These are phyloP conservation scores for Phoxinus phoxinus DNA, from an alignment of 2,113 vertebrate genomes.

Conservation along the genomic window DNA sequence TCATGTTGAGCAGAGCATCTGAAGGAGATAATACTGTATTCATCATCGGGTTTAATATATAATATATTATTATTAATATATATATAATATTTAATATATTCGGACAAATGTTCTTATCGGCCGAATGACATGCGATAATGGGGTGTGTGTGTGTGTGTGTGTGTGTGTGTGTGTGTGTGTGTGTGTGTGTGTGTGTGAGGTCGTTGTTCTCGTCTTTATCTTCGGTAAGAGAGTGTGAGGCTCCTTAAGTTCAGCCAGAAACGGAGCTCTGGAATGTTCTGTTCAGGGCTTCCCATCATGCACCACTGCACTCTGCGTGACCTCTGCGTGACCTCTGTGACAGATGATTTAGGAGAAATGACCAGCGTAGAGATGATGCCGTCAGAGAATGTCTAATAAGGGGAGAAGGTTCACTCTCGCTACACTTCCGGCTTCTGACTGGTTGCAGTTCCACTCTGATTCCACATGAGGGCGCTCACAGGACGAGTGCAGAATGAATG, in stretches of 20 bases:
- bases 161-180: conserved; percentile 49
- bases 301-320: conserved; percentile 66
- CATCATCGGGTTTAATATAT: no score
- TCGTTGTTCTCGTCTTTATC: conserved; percentile 77
- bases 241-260: conserved; percentile 69
- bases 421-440: no score
- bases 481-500: no score
- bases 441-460: no score
- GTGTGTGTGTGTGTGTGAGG: conserved; percentile 44
- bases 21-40: no score
- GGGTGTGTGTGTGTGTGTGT: conserved; percentile 55
- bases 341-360: conserved; percentile 68
- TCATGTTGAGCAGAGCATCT: no score
- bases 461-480: no score
- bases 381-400: no score
- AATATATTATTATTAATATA: no score
- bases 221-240: conserved; percentile 67
- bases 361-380: conserved; percentile 55
- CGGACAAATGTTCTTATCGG: no score
- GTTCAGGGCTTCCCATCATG: conserved; percentile 43
- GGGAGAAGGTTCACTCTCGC: no score
- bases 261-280: conserved; percentile 67
- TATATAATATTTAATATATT: no score
- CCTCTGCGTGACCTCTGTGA: conserved; percentile 52
- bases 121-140: background rate